Evolutionary conservation across 2,888 invertebrate species (phyloP), one percentile per base, ranked within the genome.

Genomic region (Yponomeuta plumbellus): DNA sequence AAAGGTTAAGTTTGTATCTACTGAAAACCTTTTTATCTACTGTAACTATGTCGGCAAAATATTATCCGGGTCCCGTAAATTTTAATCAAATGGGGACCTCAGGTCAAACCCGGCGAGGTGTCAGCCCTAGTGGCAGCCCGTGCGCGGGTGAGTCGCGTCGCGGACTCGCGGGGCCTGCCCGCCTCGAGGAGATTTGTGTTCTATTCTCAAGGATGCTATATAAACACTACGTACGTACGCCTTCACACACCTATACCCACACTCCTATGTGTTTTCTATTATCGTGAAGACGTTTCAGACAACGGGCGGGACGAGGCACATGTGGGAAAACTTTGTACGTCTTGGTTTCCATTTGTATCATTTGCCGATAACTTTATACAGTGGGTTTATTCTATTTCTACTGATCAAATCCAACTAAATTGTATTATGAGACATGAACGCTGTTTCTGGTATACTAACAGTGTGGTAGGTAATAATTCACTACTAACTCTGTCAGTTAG

Each of bases 161-260:
- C 65, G 72, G 74, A 69, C 68, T 70, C 69, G 70, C 65, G 72
- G 74, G 70, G 74, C 71, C 73, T 71, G 71, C 72, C 73, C 71
- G 74, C 72, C 73, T 69, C 66, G 66, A 72, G 72, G 74, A 77
- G 76, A 81, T 80, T 79, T 79, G 77, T 78, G 75, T 75, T 75
- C 75, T 77, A 71, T 74, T 75, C 72, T 66, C 75, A 70, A 73
- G 73, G 74, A 76, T 26, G 65, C 56, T 39, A 65, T 58, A 57
- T 57, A 65, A 65, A 57, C 65, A 56, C 44, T 44, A 22, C 64
- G 57, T 57, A 11, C 65, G 10, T 64, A 34, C 17, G 17, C 26
- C 26, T 39, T 13, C 62, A 62, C 26, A 20, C 34, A 39, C n/a
- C 34, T 39, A 34, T 62, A 34, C n/a, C 13, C 11, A 34, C 40